Conservation (phyloP, 30 jellyfish, hydroid and myxozoan genomes). For the Hydra vulgaris region DNA sequence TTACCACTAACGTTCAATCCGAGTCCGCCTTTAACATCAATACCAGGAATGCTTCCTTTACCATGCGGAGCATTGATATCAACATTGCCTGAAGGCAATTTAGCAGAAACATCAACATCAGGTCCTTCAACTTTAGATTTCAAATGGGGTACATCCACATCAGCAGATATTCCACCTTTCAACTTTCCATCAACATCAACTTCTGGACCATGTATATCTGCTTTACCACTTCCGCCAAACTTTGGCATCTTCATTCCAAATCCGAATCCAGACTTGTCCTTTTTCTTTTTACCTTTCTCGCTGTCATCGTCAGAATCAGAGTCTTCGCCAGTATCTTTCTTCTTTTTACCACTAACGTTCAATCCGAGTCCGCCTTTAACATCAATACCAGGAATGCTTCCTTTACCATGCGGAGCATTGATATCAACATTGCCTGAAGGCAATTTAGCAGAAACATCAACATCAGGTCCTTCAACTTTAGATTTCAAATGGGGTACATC, state of each 20-base stretch:
- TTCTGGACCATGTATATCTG: constrained; percentile 25
- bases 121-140: constrained; percentile 10
- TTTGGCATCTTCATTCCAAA: constrained; percentile 15
- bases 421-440: no score
- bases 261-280: constrained; percentile 14
- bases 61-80: background rate
- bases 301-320: constrained; percentile 8
- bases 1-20: constrained; percentile 14
- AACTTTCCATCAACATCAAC: constrained; percentile 20
- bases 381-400: no score
- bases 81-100: constrained; percentile 15
- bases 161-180: background rate
- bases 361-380: no score
- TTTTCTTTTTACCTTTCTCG: constrained; percentile 16
- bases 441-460: no score
- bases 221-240: constrained; percentile 31
- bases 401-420: no score
- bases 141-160: background rate
- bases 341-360: no score
- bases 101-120: constrained; percentile 15
- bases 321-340: background rate
- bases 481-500: no score
- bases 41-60: constrained; percentile 9
- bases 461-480: no score
- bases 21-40: constrained; percentile 19